phyloP scores from a whole-genome alignment of 2,113 vertebrate genomes.

The Charadrius vociferus region DNA sequence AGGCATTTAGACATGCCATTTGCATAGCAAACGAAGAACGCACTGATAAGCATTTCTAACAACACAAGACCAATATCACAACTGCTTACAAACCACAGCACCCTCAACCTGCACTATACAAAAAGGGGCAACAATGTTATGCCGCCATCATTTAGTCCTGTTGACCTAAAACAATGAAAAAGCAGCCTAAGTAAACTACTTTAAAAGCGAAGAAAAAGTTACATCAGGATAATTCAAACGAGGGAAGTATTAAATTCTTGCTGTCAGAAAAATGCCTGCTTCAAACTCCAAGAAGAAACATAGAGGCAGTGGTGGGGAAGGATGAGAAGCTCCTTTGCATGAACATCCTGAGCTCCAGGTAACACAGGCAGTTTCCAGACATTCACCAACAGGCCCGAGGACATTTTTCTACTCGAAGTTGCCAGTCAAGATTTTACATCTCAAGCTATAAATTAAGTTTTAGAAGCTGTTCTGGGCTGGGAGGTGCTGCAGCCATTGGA shows the following conservation, averaged over 20 bases:
- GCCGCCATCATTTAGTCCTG: background rate
- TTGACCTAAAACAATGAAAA: accelerated
- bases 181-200: background rate
- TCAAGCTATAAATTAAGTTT: background rate
- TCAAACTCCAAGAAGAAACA: background rate
- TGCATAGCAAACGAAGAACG: accelerated
- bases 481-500: background rate
- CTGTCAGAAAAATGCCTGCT: background rate
- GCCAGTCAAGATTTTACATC: background rate
- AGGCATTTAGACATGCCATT: background rate
- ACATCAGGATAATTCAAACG: accelerated
- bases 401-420: background rate
- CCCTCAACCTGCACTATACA: background rate
- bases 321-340: background rate
- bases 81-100: background rate
- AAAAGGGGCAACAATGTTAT: accelerated
- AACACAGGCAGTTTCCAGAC: background rate
- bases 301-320: background rate
- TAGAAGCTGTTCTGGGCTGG: background rate
- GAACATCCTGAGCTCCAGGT: background rate
- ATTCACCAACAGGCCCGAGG: background rate
- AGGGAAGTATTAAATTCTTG: background rate
- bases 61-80: accelerated
- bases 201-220: background rate
- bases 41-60: background rate